phyloP scores from a whole-genome alignment of 2,113 vertebrate species.

The Peromyscus leucopus region DNA sequence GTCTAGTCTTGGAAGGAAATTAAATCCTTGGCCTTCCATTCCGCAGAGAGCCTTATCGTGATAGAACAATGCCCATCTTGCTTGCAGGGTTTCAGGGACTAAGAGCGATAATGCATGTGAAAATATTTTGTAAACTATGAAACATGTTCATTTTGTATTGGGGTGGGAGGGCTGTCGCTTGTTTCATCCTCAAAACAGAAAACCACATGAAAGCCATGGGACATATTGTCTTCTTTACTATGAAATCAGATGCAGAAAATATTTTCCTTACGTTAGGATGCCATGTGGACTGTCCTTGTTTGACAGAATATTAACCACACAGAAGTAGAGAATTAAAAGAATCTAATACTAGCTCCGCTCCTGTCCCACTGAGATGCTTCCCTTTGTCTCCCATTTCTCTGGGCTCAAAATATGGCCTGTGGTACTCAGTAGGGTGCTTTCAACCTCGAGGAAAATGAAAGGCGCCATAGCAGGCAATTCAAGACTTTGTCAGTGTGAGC shows the following conservation, averaged over 20 bases:
- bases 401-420: not conserved
- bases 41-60: not conserved
- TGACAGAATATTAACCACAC: conserved; percentile 17
- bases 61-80: not conserved
- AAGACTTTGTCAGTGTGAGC: not conserved
- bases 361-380: not conserved
- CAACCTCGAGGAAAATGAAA: not conserved
- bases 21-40: not conserved
- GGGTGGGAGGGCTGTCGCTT: conserved; percentile 23
- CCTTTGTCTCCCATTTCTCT: not conserved
- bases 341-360: not conserved
- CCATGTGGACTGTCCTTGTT: conserved; percentile 39
- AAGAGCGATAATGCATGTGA: conserved; percentile 36
- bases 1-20: not conserved
- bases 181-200: conserved; percentile 73
- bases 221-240: conserved; percentile 73
- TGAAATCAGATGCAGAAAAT: conserved; percentile 70
- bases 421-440: not conserved
- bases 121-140: conserved; percentile 63
- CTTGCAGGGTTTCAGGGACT: not conserved
- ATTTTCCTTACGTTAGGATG: conserved; percentile 53
- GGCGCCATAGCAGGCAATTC: not conserved
- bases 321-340: conserved; percentile 30
- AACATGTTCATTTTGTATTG: conserved; percentile 46
- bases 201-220: conserved; percentile 69